These are phyloP conservation scores for Tapirus terrestris DNA, from an alignment of 2,113 vertebrate genomes.

Conservation along the genomic window DNA sequence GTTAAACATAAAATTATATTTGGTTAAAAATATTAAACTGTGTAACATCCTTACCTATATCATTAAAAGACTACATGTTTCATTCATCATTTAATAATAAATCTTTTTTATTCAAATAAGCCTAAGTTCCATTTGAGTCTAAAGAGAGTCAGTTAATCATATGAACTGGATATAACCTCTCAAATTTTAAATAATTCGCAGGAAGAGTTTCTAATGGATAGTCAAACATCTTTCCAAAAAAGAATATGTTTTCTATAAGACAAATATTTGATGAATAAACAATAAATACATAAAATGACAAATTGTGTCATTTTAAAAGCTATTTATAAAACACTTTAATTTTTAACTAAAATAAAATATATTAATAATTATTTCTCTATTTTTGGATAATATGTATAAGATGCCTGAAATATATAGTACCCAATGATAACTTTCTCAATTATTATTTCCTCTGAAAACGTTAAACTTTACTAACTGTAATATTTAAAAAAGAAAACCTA, in stretches of 20 bases:
- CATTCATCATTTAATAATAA: slow-evolving; percentile 46
- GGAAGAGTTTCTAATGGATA: slow-evolving; percentile 11
- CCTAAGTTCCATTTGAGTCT: slow-evolving; percentile 6
- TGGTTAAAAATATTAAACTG: neutral
- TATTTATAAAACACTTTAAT: neutral
- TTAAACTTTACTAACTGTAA: slow-evolving; percentile 22
- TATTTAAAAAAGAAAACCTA: slow-evolving; percentile 25
- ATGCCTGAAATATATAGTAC: neutral
- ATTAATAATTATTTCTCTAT: slow-evolving; percentile 18
- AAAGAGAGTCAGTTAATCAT: slow-evolving; percentile 16
- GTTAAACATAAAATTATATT: slow-evolving; percentile 46
- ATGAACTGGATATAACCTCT: neutral
- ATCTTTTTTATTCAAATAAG: slow-evolving; percentile 48
- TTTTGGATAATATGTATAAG: neutral
- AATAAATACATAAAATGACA: slow-evolving; percentile 13
- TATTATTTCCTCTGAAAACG: slow-evolving; percentile 47
- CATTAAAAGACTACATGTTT: neutral
- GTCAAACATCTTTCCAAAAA: slow-evolving; percentile 30
- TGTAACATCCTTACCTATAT: neutral
- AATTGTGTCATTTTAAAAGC: slow-evolving; percentile 12
- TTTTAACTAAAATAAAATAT: slow-evolving; percentile 41
- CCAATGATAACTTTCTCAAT: slow-evolving; percentile 23
- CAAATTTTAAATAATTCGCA: slow-evolving; percentile 51
- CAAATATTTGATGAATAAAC: neutral
- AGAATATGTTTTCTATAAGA: neutral